These are phyloP conservation scores for Bombyx huttoni DNA, from an alignment of 2,888 invertebrate species.

Conservation along the genomic window DNA sequence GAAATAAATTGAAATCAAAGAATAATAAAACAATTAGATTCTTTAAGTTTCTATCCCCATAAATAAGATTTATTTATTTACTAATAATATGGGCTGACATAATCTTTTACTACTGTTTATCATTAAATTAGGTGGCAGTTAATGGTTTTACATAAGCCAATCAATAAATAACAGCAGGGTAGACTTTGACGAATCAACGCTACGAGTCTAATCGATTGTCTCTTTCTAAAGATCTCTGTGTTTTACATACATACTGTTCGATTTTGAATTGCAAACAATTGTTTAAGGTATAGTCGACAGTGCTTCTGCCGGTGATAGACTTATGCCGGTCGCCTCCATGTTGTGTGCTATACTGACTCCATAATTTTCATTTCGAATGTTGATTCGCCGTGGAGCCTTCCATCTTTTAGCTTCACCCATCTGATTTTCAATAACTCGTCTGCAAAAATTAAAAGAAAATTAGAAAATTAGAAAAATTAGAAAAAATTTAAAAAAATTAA, in stretches of 20 bases:
- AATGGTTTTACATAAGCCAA: too few relatives aligned
- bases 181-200: too few relatives aligned
- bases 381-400: conserved; percentile 34
- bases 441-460: conserved; percentile 22
- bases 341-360: conserved; percentile 42
- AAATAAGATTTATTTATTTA: too few relatives aligned
- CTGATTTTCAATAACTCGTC: conserved; percentile 57
- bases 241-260: neutral
- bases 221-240: neutral
- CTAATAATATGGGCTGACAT: too few relatives aligned
- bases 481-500: too few relatives aligned
- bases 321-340: conserved; percentile 48
- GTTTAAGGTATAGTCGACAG: conserved; percentile 12
- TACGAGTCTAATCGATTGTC: too few relatives aligned
- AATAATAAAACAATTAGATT: neutral
- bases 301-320: conserved; percentile 39
- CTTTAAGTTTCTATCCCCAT: too few relatives aligned
- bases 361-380: conserved; percentile 33
- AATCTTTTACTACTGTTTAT: too few relatives aligned
- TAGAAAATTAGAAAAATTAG: too few relatives aligned
- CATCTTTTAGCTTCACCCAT: conserved; percentile 44
- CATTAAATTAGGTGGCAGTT: too few relatives aligned
- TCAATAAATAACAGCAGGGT: too few relatives aligned
- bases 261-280: neutral
- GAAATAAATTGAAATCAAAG: neutral